Evolutionary conservation across 2,797 vertebrate genomes (phyloP), one percentile per base, ranked within the genome.

Genomic region (Esox lucius): DNA sequence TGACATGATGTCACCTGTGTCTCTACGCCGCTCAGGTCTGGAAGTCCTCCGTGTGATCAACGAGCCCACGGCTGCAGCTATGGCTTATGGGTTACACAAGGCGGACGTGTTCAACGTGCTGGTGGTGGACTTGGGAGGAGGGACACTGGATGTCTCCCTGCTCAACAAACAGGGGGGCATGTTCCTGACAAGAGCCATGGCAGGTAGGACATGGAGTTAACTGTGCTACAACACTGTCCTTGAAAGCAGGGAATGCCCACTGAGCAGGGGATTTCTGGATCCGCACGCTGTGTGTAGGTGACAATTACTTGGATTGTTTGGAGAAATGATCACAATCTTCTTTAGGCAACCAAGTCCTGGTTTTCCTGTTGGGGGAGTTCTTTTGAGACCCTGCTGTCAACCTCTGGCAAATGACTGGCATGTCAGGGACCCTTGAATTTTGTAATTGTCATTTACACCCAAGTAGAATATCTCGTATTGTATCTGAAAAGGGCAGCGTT

Each of bases 71-170:
- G 98, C 98, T 4, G 98, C 98, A 39, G 98, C 98, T 4, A 96
- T 99, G 98, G 98, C 98, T 3, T 99, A 99, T 7, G 98, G 98
- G 12, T 94, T 99, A 39, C 98, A 99, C 89, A 98, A 97, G 81
- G 95, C 86, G 53, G 95, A 99, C 0, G 98, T 99, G 73, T 96
- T 95, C 74, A 95, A 98, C 1, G 98, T 99, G 76, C 87, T 99
- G 89, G 98, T 99, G 82, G 97, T 99, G 71, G 98, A 99, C 87
- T 91, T 99, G 46, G 98, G 98, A 0, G 98, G 98, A 87, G 98
- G 98, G 81, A 99, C 98, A 0, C 88, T 99, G 75, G 98, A 99
- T 0, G 98, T 99, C 39, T 99, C 98, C 26, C 89, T 99, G 82
- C 92, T 99, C 81, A 98, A 96, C 91, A 99, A 99, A 83, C 97